Base-by-base conservation (phyloP, 64 coral and sea anemone species). In the Montipora sp. region DNA sequence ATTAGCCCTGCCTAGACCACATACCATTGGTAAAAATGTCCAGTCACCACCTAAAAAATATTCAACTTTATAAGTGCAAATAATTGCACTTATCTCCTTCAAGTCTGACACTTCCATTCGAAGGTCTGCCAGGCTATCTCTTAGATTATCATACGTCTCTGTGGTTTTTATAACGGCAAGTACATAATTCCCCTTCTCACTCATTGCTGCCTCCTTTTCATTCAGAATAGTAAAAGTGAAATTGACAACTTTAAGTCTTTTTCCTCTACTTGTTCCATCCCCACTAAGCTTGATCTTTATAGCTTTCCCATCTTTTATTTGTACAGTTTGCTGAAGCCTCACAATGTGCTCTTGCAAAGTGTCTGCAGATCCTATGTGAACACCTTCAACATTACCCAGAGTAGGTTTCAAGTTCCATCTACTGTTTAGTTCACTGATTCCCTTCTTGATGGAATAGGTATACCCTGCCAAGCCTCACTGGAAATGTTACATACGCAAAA, bases 31-130 rank as follows among this genome's bases (percentile, higher is more conserved):
- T 58, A 89, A 94, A 63, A 94, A 83, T 27, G 24, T 27, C 24
- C 80, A 94, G 46, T 90, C 87, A 1, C 87, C 93, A 55, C 93
- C 87, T 75, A 90, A 69, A 90, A 94, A 90, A 46, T 95, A 95
- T 18, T 92, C 91, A 73, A 75, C 18, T 48, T 79, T 78, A 44
- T 86, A 92, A 55, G 24, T 89, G 46, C 75, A 72, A 23, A 60
- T 81, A 59, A 89, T 88, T 43, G 68, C 69, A 22, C 53, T 59
- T 60, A 94, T 94, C 18, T 94, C 66, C 51, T 89, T 83, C 14
- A 94, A 77, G 13, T 83, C 82, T 83, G 78, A 81, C 92, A 94
- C 89, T 84, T 89, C 69, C 53, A 77, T 89, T 59, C 27, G 80
- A 19, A 94, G 79, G 48, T 94, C 86, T 59, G 49, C 45, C 16